These are phyloP conservation scores for Lepidurus arcticus DNA, from an alignment of 1,140 invertebrate species.

Conservation along the genomic window DNA sequence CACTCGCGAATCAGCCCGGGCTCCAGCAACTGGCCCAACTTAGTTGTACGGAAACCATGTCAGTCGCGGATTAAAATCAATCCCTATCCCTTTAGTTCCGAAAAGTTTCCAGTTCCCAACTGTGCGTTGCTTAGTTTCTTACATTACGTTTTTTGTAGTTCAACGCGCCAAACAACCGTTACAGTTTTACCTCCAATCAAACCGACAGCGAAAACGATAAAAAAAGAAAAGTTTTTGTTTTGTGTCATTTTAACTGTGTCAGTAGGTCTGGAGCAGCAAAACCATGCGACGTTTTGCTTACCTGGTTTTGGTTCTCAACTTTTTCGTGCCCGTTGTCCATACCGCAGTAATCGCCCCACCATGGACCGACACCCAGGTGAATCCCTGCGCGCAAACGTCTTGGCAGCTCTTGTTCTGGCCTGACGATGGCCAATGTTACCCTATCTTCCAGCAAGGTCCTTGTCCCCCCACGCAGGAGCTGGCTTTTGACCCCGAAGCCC, in stretches of 20 bases:
- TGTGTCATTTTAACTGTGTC: neutral
- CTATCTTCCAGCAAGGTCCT: constrained; percentile 64
- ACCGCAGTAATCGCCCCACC: constrained; percentile 63
- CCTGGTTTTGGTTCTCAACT: neutral
- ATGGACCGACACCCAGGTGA: constrained; percentile 70
- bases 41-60: neutral
- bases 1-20: neutral
- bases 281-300: constrained; percentile 20
- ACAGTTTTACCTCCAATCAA: neutral
- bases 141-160: too few relatives aligned
- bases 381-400: constrained; percentile 70
- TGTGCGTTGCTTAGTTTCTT: too few relatives aligned
- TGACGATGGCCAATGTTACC: constrained; percentile 71
- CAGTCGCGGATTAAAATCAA: neutral
- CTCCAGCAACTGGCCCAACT: neutral
- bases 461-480: constrained; percentile 77
- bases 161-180: too few relatives aligned
- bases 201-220: neutral
- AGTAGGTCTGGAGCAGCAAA: neutral
- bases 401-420: constrained; percentile 82
- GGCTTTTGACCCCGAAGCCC: constrained; percentile 43
- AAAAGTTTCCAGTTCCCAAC: too few relatives aligned
- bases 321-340: constrained; percentile 19
- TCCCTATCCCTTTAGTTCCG: too few relatives aligned
- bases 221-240: neutral